phyloP scores from a whole-genome alignment of 2,888 invertebrate genomes.

The Machimus atricapillus region DNA sequence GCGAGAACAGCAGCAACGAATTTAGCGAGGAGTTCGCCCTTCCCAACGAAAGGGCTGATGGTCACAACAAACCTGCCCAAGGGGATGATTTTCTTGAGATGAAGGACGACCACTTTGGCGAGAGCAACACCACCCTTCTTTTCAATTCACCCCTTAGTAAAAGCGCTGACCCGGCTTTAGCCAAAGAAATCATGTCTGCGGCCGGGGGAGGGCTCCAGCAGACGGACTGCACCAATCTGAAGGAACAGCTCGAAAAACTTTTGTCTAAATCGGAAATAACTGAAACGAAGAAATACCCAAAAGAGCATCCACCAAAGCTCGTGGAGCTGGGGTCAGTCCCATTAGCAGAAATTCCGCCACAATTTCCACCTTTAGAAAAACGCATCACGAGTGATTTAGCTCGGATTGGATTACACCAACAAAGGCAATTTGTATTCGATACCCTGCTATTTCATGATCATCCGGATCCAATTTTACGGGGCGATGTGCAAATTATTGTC shows the following conservation, averaged over 20 bases:
- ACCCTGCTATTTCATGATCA: conserved; percentile 59
- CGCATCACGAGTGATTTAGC: conserved; percentile 4
- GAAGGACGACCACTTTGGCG: conserved; percentile 71
- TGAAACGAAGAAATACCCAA: conserved; percentile 47
- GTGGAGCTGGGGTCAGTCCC: neutral
- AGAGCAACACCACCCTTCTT: conserved; percentile 58
- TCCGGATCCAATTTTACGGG: conserved; percentile 60
- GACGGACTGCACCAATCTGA: neutral
- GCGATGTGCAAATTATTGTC: conserved; percentile 60
- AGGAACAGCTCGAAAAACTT: conserved; percentile 47
- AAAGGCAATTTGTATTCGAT: conserved; percentile 53
- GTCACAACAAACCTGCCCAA: conserved; percentile 50
- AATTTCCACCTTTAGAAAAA: conserved; percentile 17
- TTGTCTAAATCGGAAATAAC: conserved; percentile 60
- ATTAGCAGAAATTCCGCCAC: neutral
- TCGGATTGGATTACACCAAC: conserved; percentile 28
- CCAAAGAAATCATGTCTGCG: conserved; percentile 7
- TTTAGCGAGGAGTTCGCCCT: neutral
- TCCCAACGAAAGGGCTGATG: neutral
- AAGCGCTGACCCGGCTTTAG: conserved; percentile 57
- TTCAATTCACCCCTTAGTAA: conserved; percentile 53
- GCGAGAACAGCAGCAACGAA: conserved; percentile 42
- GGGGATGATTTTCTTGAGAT: conserved; percentile 63
- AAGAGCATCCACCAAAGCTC: neutral
- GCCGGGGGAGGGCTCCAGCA: neutral